Percentiles rank a stretch among this genome's conserved stretches.
phyloP scores from a whole-genome alignment of 2,113 vertebrate genomes.

The Xiphias gladius region DNA sequence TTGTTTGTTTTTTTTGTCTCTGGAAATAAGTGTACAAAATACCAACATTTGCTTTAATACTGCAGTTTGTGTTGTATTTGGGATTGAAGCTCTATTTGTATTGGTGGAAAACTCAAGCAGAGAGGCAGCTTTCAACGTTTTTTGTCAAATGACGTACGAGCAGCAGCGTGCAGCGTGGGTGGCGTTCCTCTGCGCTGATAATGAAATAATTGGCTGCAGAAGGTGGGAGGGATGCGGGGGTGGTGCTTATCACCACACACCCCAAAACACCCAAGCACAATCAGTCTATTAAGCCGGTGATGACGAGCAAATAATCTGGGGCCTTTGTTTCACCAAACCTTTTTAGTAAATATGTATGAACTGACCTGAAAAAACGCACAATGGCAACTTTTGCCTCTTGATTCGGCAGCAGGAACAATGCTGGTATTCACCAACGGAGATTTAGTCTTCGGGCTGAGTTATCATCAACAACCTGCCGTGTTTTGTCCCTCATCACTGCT shows the following conservation, averaged over 20 bases:
- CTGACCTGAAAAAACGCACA: conserved; percentile 80
- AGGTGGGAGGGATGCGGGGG: conserved; percentile 23
- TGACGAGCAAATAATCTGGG: conserved; percentile 48
- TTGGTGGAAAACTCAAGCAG: too few species aligned
- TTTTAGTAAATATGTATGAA: conserved; percentile 60
- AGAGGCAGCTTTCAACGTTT: too few species aligned
- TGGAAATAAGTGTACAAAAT: too few species aligned
- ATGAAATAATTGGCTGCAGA: conserved; percentile 75
- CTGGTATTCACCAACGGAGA: conserved; percentile 50
- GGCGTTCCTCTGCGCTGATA: conserved; percentile 47
- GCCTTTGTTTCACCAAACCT: conserved; percentile 54
- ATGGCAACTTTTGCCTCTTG: conserved; percentile 75
- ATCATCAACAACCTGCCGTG: conserved; percentile 54
- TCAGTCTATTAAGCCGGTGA: conserved; percentile 39
- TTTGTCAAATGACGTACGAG: too few species aligned
- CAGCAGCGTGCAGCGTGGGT: conserved; percentile 32
- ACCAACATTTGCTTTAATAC: too few species aligned
- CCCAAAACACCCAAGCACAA: conserved; percentile 57
- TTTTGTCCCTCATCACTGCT: conserved; percentile 24
- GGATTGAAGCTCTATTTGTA: too few species aligned
- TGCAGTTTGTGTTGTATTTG: too few species aligned
- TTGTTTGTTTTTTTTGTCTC: too few species aligned
- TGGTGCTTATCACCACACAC: conserved; percentile 46
- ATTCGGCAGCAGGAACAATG: conserved; percentile 66
- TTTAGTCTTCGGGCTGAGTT: conserved; percentile 41